Conservation (phyloP, 2,888 invertebrate genomes). For the Xestoiulus laeticollis region DNA sequence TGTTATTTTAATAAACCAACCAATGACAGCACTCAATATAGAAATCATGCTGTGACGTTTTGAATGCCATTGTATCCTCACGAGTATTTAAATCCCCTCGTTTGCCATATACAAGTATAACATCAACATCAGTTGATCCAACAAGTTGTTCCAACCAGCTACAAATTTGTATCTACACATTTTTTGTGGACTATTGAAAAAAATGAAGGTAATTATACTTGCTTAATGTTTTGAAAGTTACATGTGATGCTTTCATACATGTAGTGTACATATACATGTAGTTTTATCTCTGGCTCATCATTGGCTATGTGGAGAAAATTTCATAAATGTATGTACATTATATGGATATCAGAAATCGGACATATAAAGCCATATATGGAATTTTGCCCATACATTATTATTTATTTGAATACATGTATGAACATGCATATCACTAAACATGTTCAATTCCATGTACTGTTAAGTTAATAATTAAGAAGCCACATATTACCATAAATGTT, state of each 20-base stretch:
- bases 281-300: not conserved
- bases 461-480: too few species aligned
- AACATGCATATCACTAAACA: too few species aligned
- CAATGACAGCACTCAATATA: not conserved
- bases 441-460: too few species aligned
- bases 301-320: too few species aligned
- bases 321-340: too few species aligned
- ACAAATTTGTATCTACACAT: not conserved
- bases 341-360: too few species aligned
- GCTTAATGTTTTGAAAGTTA: not conserved
- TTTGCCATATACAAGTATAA: not conserved
- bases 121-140: conserved; percentile 7
- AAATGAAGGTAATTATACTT: conserved; percentile 11
- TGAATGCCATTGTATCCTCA: not conserved
- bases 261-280: too few species aligned
- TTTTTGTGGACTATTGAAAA: not conserved
- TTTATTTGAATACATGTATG: too few species aligned
- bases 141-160: not conserved
- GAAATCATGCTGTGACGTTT: not conserved
- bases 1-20: not conserved
- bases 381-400: too few species aligned
- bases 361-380: too few species aligned
- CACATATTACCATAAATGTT: too few species aligned
- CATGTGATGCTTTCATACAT: not conserved
- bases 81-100: not conserved